Conservation (phyloP, 2,113 vertebrate genomes). For the Nannospalax galili region DNA sequence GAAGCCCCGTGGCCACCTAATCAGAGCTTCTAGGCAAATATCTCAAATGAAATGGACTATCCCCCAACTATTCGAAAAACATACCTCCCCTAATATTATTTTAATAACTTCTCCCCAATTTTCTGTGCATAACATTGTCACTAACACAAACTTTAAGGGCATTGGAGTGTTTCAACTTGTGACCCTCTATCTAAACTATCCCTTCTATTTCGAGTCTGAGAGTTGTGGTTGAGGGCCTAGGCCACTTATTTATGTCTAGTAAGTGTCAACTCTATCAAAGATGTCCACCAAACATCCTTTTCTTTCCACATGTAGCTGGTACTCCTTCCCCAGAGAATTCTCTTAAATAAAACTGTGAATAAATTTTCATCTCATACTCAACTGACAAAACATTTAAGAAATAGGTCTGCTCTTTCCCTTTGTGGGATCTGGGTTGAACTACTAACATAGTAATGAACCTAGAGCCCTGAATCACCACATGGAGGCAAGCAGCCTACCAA, state of each 20-base stretch:
- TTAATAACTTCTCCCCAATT: not conserved
- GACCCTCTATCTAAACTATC: not conserved
- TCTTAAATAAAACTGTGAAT: not conserved
- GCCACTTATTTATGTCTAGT: not conserved
- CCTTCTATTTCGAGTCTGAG: not conserved
- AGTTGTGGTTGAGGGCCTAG: not conserved
- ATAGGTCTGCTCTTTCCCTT: not conserved
- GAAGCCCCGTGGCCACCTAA: not conserved
- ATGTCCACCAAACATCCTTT: not conserved
- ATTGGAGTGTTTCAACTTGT: not conserved
- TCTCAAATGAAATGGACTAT: conserved; percentile 17
- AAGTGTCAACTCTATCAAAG: not conserved
- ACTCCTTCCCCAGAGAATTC: not conserved
- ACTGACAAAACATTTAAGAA: not conserved
- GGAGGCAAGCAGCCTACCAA: not conserved
- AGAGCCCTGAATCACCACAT: not conserved
- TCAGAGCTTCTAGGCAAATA: not conserved
- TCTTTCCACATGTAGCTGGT: not conserved
- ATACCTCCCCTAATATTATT: not conserved
- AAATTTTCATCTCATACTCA: not conserved
- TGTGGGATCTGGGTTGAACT: not conserved
- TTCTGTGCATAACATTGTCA: not conserved
- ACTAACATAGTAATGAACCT: not conserved
- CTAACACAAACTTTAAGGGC: not conserved
- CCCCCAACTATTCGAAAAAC: not conserved